Base-by-base conservation (phyloP, 1,140 invertebrate genomes). In the Xylocopa sonorina region DNA sequence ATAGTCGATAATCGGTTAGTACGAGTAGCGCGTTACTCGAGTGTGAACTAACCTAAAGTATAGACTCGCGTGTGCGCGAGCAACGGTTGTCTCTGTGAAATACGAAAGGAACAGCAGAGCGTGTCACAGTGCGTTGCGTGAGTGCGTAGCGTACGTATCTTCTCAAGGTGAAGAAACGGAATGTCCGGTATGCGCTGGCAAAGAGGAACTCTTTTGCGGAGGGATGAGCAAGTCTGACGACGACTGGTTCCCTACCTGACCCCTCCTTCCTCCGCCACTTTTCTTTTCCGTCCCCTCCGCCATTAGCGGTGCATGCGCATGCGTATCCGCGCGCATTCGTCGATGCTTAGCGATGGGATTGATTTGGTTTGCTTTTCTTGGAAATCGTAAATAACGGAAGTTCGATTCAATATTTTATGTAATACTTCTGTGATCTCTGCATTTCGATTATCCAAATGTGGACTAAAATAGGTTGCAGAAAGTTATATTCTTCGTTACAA, bases 161-260 rank as follows among this genome's bases (percentile, higher is more conserved):
- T 77, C 67, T 85, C 87, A 88, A 88, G 88, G 84, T 82, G 76
- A 88, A 87, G 81, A 78, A 87, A 80, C 78, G 84, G 87, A 88
- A 90, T 88, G 85, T 68, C 55, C 57, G 83, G 88, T 84, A 89
- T 88, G 88, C 79, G 71, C 51, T 60, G 76, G 78, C 82, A 66
- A 80, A 63, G 48, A 84, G 83, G 83, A 80, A 80, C 76, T 84
- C 81, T 83, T 83, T 80, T 32, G 78, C 43, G 67, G 43, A 67
- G 48, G 51, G 75, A 80, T 71, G 78, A 79, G 80, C 57, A 43
- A 80, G 63, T 41, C 46, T 60, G 68, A 76, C 81, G 68, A 76
- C 81, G 74, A 87, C 84, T 87, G 81, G 84, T 86, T 84, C 75
- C 38, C 55, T 72, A 69, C 67, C 72, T 76, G 58, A 18, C 60